Conservation (phyloP, 2,113 vertebrate species). For the Actenoides lindsayi region DNA sequence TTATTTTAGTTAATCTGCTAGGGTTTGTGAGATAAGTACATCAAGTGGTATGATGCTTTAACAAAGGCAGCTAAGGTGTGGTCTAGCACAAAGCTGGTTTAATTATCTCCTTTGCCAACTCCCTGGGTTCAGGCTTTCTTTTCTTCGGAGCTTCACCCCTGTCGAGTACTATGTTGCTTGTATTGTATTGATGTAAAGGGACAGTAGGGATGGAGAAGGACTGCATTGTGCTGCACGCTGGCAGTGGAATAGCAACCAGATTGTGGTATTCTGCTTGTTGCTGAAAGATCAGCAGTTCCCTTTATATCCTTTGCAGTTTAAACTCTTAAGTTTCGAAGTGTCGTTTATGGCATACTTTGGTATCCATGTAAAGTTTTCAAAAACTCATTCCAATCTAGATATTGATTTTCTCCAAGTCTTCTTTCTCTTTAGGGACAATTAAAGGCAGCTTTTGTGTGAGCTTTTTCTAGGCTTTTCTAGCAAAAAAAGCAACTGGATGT, state of each 20-base stretch:
- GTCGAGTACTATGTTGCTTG: neutral
- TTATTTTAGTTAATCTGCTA: neutral
- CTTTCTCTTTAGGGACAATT: neutral
- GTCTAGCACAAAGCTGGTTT: neutral
- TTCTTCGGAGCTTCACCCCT: neutral
- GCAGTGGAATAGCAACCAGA: neutral
- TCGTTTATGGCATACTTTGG: neutral
- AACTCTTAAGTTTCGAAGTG: neutral
- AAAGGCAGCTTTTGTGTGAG: neutral
- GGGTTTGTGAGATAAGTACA: neutral
- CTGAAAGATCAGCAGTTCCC: neutral
- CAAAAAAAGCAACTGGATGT: neutral
- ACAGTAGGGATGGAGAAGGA: too few relatives aligned
- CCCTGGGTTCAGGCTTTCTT: neutral
- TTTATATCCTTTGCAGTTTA: neutral
- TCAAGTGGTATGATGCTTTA: neutral
- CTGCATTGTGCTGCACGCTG: neutral
- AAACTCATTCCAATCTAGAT: neutral
- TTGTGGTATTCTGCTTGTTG: neutral
- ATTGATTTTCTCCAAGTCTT: neutral
- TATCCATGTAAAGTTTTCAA: neutral
- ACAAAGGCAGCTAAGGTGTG: neutral
- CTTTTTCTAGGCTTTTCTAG: neutral
- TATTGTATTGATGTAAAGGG: neutral
- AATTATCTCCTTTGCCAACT: neutral